phyloP scores from a whole-genome alignment of 1,140 invertebrate species.

The Cotesia chilonis region DNA sequence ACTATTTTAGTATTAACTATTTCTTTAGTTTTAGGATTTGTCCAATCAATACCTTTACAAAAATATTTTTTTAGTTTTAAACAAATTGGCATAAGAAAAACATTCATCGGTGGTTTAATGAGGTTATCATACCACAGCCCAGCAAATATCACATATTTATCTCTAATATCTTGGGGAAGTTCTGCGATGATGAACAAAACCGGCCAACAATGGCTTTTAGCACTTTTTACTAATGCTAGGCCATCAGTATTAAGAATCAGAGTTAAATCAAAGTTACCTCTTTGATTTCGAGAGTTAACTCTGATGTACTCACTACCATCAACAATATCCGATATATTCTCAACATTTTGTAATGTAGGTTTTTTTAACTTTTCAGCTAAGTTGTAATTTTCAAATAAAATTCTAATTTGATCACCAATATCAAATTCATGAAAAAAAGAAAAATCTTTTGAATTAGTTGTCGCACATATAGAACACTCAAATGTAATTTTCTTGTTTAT shows the following conservation, averaged over 20 bases:
- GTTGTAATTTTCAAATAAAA: constrained; percentile 35
- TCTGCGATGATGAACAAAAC: constrained; percentile 37
- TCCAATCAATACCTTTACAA: constrained; percentile 24
- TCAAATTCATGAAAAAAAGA: constrained; percentile 36
- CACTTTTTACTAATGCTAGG: constrained; percentile 34
- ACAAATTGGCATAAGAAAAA: constrained; percentile 43
- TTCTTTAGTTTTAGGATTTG: constrained; percentile 34
- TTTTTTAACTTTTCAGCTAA: constrained; percentile 32
- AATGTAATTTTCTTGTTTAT: neutral
- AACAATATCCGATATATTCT: constrained; percentile 34
- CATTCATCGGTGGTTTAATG: constrained; percentile 38
- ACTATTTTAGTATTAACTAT: constrained; percentile 35
- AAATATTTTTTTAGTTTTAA: constrained; percentile 34
- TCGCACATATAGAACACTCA: constrained; percentile 24
- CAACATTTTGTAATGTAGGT: neutral
- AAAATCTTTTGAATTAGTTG: neutral
- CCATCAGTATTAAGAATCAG: constrained; percentile 39
- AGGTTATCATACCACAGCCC: constrained; percentile 36
- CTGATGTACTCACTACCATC: constrained; percentile 37
- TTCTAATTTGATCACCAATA: constrained; percentile 32
- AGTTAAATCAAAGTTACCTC: constrained; percentile 35
- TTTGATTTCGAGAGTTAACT: constrained; percentile 32
- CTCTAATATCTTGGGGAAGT: constrained; percentile 33
- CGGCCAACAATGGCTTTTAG: constrained; percentile 37
- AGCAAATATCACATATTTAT: constrained; percentile 25